Base-by-base conservation (phyloP, 2,797 vertebrate species). In the Scolopax bukidnonensis region DNA sequence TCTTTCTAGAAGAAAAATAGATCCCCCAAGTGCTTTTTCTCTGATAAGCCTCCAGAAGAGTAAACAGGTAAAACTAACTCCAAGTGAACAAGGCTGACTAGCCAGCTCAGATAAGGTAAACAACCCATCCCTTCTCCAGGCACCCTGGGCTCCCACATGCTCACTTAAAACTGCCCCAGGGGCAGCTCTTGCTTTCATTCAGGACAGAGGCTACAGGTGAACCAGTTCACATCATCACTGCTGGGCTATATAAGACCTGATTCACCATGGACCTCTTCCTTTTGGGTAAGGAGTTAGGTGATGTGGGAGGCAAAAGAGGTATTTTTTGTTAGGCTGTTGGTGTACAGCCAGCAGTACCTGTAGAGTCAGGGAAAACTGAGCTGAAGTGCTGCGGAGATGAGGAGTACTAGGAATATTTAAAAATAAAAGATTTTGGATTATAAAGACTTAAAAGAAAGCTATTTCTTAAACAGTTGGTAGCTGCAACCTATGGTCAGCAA, bases 401-500 rank as follows among this genome's bases (percentile, higher is more conserved):
- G 71, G 50, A 51, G 77, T 41, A 38, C 64, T 19, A 67, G 51
- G 73, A 87, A 84, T 12, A 36, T 51, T 67, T 78, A 60, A 96
- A 95, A 93, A 84, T 92, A 90, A 77, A 97, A 88, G n/a, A 6
- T 33, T 90, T 83, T 70, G 68, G 68, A 61, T 93, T 82, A 54
- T 36, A 64, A 88, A 30, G 59, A 61, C 47, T 92, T 89, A 68
- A 93, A 94, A 76, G 77, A 56, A 92, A 88, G 43, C 25, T 74
- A 69, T 84, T 87, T 84, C 76, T 96, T 86, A 82, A 90, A 81
- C 83, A 78, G 84, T 65, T 84, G 75, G 86, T 75, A 61, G 71
- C 92, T 87, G 84, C 87, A 94, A 76, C 90, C 80, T 60, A 53
- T 75, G 93, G 95, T 95, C 90, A 90, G 94, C 57, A 69, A 16